These are phyloP conservation scores for Sarcophaga rosellei DNA, from an alignment of 2,888 invertebrate species.

Conservation along the genomic window DNA sequence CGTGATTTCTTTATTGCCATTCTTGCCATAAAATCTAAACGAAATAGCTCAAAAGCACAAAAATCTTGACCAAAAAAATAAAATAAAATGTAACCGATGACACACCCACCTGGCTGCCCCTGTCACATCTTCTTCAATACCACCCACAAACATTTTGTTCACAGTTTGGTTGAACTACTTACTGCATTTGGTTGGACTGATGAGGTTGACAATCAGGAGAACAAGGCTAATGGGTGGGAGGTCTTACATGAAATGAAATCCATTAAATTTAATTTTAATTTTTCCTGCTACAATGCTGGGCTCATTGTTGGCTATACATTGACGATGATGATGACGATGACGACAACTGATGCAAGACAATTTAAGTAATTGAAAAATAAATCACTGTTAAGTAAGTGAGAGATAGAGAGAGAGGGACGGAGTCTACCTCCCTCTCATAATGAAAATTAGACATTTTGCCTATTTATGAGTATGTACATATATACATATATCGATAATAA, in stretches of 20 bases:
- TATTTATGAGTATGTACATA: background rate
- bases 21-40: constrained; percentile 62
- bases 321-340: too few species aligned
- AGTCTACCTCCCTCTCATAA: background rate
- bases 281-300: background rate
- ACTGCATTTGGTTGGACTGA: background rate
- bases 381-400: constrained; percentile 26
- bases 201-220: background rate
- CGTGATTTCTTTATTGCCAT: constrained; percentile 75
- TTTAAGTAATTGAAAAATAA: constrained; percentile 68
- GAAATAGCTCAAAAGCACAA: constrained; percentile 50
- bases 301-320: background rate
- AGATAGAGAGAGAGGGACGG: too few species aligned
- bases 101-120: constrained; percentile 61
- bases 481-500: background rate
- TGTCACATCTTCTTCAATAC: background rate
- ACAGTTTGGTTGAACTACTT: too few species aligned
- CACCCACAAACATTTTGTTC: constrained; percentile 26
- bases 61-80: constrained; percentile 18
- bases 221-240: background rate
- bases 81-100: constrained; percentile 36
- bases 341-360: constrained; percentile 30
- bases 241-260: constrained; percentile 30
- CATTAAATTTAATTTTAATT: constrained; percentile 63
- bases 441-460: constrained; percentile 54